phyloP scores from a whole-genome alignment of 2,113 vertebrate genomes.

The Clarias magur region DNA sequence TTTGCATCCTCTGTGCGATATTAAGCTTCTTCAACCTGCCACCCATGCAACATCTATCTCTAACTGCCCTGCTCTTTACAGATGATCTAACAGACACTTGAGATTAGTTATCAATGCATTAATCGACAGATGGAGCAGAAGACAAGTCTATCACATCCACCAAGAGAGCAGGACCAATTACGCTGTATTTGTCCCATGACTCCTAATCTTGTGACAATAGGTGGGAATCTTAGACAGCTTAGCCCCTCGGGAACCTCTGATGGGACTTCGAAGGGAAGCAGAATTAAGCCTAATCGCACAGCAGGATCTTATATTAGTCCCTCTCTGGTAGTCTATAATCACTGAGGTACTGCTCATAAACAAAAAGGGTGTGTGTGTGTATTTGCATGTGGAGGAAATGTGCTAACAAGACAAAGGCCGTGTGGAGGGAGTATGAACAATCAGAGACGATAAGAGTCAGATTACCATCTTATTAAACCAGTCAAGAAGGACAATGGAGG shows the following conservation, averaged over 20 bases:
- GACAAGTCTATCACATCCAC: background rate
- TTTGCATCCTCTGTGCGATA: background rate
- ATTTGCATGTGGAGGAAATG: too few species aligned
- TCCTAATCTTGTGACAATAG: background rate
- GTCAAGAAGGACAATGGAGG: background rate
- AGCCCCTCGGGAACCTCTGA: background rate
- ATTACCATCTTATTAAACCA: background rate
- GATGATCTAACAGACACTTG: background rate
- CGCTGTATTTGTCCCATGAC: background rate
- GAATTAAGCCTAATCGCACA: background rate
- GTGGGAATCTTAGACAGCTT: background rate
- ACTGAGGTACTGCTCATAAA: background rate
- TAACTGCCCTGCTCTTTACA: background rate
- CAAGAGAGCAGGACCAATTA: slow-evolving; percentile 1
- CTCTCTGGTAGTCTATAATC: slow-evolving; percentile 5
- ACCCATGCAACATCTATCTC: background rate
- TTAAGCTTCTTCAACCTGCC: too few species aligned
- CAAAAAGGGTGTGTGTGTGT: background rate
- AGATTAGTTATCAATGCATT: background rate
- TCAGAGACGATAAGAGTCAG: background rate
- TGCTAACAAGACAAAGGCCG: slow-evolving; percentile 6
- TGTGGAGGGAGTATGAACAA: background rate
- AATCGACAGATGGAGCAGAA: slow-evolving; percentile 8
- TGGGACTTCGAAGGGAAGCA: background rate
- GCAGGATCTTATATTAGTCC: slow-evolving; percentile 14